Evolutionary conservation across 2,888 invertebrate species (phyloP).

Genomic region (Tetragonula carbonaria): DNA sequence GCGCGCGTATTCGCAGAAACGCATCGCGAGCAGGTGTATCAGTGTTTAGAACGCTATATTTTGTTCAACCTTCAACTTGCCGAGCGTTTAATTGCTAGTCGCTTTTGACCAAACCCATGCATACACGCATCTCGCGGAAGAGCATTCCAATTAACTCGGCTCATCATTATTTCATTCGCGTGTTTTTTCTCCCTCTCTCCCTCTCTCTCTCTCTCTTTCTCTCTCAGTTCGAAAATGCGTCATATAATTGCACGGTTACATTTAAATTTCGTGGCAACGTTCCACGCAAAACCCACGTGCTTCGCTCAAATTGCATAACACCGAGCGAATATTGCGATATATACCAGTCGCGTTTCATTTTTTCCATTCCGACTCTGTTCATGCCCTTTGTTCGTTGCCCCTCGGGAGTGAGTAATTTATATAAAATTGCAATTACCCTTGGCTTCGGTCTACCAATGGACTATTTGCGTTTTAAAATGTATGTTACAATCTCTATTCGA

Average conservation of each 20-base stretch:
- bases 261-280: conserved; percentile 4
- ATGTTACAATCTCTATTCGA: not conserved
- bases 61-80: conserved; percentile 9
- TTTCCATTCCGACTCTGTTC: not conserved
- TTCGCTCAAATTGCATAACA: not conserved
- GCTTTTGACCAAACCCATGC: not conserved
- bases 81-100: conserved; percentile 1
- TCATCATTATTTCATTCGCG: conserved; percentile 18
- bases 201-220: not conserved
- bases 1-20: not conserved
- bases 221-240: not conserved
- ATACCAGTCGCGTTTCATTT: not conserved
- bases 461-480: conserved; percentile 6
- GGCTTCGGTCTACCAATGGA: not conserved
- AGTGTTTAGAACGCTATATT: not conserved
- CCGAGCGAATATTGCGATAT: conserved; percentile 6
- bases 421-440: conserved; percentile 31
- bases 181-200: not conserved
- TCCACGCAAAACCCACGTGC: not conserved
- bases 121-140: not conserved
- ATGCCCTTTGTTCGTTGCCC: not conserved
- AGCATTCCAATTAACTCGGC: conserved; percentile 17
- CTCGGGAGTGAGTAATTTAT: not conserved
- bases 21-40: too few relatives aligned
- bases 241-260: conserved; percentile 17